Base-by-base conservation (phyloP, 2,888 invertebrate genomes). In the Acrocera orbiculus region DNA sequence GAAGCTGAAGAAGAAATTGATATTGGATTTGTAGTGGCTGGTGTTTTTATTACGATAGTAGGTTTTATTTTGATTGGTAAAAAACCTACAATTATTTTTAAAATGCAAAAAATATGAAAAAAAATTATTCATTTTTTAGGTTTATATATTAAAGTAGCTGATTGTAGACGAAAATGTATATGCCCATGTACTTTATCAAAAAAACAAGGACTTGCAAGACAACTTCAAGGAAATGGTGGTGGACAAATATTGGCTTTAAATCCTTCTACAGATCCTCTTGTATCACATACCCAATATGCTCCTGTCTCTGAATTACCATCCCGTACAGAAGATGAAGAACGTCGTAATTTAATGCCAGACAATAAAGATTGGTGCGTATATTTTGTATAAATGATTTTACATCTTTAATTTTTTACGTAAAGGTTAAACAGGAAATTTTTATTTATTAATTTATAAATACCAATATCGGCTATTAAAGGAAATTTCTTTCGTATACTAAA, bases 341-440 rank as follows among this genome's bases (percentile, higher is more conserved):
- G 74, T 52, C 68, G 76, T 50, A 76, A 76, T 54, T 64, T 79
- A 48, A 78, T 79, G 77, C 63, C 65, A 40, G 76, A 77, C 48
- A 73, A 71, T 54, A 77, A 77, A 57, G 77, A 77, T 49, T 73
- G 72, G 76, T 76, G 54, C n/a, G n/a, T n/a, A n/a, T n/a, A n/a
- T n/a, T n/a, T n/a, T n/a, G n/a, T n/a, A n/a, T n/a, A n/a, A n/a
- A n/a, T n/a, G n/a, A n/a, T n/a, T n/a, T n/a, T n/a, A n/a, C n/a
- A n/a, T n/a, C n/a, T n/a, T n/a, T n/a, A n/a, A n/a, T n/a, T n/a
- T n/a, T n/a, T n/a, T n/a, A n/a, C n/a, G n/a, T n/a, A n/a, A n/a
- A n/a, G n/a, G n/a, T n/a, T n/a, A n/a, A n/a, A n/a, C n/a, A n/a
- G n/a, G n/a, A n/a, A n/a, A n/a, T n/a, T n/a, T n/a, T n/a, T n/a